These are phyloP conservation scores for Aphelinus certus DNA, from an alignment of 1,140 invertebrate genomes.

Conservation along the genomic window DNA sequence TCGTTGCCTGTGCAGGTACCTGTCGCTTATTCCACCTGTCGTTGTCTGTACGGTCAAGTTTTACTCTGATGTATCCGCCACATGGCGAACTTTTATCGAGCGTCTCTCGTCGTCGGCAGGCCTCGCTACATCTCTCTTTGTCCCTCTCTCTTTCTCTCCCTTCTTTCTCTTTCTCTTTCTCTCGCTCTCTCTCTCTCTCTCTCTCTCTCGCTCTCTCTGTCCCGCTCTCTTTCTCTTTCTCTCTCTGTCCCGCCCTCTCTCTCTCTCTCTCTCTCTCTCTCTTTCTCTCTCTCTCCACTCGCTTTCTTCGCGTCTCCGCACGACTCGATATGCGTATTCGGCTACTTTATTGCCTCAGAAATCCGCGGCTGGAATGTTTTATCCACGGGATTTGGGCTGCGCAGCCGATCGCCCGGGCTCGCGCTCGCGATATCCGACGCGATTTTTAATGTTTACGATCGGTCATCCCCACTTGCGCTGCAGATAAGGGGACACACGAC, in stretches of 20 bases:
- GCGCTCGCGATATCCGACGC: no score
- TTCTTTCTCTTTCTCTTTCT: no score
- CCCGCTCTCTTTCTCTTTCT: no score
- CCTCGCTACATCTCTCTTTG: background rate
- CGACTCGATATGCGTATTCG: background rate
- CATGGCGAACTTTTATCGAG: conserved; percentile 29
- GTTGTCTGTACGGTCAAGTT: conserved; percentile 1
- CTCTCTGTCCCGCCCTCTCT: background rate
- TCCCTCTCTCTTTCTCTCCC: background rate
- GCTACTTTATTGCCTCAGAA: no score
- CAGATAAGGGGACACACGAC: no score
- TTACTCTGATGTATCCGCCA: conserved; percentile 11
- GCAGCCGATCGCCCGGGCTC: no score
- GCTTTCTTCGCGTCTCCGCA: conserved; percentile 1
- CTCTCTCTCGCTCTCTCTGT: no score
- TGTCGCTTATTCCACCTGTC: conserved; percentile 4
- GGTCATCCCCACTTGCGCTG: no score
- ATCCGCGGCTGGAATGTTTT: no score
- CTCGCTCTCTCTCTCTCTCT: no score
- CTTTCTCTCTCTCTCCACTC: conserved; percentile 16
- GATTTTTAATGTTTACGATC: no score
- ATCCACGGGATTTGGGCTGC: no score
- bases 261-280: conserved; percentile 15
- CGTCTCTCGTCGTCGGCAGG: conserved; percentile 19
- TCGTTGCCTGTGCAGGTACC: background rate